A percentile compares a stretch with the other conserved stretches of the same genome.
These are phyloP conservation scores for Plotosus lineatus DNA, from an alignment of 2,113 vertebrate genomes.

Conservation along the genomic window DNA sequence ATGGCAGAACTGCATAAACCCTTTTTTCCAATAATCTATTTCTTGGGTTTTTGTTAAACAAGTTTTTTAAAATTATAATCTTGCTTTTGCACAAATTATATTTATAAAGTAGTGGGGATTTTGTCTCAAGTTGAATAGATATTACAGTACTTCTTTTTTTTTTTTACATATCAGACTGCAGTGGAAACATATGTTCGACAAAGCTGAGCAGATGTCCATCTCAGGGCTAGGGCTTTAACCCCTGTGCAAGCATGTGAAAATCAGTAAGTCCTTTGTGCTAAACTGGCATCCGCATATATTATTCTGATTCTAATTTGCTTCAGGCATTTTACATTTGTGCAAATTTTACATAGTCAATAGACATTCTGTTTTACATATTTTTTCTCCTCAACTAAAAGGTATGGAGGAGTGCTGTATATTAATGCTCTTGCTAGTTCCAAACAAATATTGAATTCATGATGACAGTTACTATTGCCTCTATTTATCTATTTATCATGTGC, in stretches of 20 bases:
- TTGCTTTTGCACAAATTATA: conserved; percentile 7
- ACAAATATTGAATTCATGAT: background rate
- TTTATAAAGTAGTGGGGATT: conserved; percentile 41
- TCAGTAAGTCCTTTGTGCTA: conserved; percentile 56
- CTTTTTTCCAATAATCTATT: background rate
- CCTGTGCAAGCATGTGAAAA: conserved; percentile 51
- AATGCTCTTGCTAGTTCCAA: background rate
- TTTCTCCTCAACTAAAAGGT: background rate
- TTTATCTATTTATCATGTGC: background rate
- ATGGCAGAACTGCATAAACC: background rate
- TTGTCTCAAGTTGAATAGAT: conserved; percentile 61
- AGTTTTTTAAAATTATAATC: conserved; percentile 25
- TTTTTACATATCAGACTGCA: conserved; percentile 34
- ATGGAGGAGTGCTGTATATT: background rate
- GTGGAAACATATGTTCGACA: conserved; percentile 70
- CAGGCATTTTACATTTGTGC: conserved; percentile 17
- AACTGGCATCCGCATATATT: conserved; percentile 38
- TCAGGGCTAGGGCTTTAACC: conserved; percentile 59
- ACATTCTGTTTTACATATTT: background rate
- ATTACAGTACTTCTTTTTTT: conserved; percentile 59
- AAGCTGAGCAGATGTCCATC: conserved; percentile 71
- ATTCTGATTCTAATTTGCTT: conserved; percentile 40
- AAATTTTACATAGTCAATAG: conserved; percentile 18
- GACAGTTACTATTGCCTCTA: background rate
- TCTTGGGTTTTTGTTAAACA: background rate